These are phyloP conservation scores for Tetranychus urticae DNA, from an alignment of 1,140 invertebrate species.

Conservation along the genomic window DNA sequence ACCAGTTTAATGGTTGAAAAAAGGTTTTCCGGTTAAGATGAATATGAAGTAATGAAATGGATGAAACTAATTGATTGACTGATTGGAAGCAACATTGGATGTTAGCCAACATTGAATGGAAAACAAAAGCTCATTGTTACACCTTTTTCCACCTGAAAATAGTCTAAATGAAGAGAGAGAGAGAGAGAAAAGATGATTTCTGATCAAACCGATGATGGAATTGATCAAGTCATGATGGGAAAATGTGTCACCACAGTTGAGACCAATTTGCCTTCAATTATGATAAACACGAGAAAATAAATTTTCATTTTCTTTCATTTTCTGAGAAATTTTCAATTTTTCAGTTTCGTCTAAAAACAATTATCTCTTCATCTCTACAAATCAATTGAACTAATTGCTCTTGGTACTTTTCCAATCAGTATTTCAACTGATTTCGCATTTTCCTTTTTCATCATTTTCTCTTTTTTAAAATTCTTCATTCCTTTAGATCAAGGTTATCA, in stretches of 20 bases:
- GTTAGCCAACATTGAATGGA: no score
- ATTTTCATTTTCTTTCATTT: neutral
- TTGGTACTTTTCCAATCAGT: neutral
- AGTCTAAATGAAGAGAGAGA: neutral
- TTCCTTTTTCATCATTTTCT: neutral
- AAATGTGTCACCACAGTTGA: neutral
- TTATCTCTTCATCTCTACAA: neutral
- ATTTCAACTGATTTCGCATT: neutral
- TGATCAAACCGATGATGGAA: no score
- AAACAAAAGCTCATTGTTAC: no score
- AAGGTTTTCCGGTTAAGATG: no score
- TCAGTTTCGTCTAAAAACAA: neutral
- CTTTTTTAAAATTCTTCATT: neutral
- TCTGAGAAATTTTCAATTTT: neutral
- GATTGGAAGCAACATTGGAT: no score
- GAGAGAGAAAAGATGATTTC: neutral
- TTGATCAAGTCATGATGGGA: neutral
- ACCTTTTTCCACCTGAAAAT: no score
- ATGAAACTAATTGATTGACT: no score
- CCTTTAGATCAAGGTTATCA: neutral
- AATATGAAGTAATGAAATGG: no score
- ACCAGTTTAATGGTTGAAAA: no score
- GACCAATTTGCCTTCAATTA: neutral
- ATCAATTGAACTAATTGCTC: neutral
- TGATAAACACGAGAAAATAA: neutral